Conservation (phyloP, 2,888 invertebrate species). For the Drosophila algonquin region DNA sequence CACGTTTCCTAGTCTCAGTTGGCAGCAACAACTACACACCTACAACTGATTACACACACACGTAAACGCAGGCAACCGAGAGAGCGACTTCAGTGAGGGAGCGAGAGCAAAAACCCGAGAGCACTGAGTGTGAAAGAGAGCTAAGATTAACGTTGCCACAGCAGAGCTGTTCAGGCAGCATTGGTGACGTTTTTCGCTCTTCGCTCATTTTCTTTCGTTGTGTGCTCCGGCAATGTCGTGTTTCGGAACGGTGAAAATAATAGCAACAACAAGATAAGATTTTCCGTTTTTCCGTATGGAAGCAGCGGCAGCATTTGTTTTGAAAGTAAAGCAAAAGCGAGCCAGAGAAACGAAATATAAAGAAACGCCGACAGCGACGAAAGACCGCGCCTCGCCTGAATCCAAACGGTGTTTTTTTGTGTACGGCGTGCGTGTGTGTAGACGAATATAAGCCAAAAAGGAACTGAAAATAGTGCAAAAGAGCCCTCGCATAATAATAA, state of each 20-base stretch:
- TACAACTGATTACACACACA: constrained; percentile 65
- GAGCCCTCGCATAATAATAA: constrained; percentile 5
- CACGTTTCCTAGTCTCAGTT: constrained; percentile 71
- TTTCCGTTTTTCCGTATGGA: constrained; percentile 71
- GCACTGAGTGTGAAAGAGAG: constrained; percentile 24
- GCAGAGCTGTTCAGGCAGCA: background rate
- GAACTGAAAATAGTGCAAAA: constrained; percentile 69
- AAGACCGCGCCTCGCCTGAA: constrained; percentile 65
- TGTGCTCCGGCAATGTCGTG: constrained; percentile 72
- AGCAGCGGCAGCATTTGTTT: constrained; percentile 69
- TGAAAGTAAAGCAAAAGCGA: constrained; percentile 65
- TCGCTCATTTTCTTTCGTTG: constrained; percentile 56
- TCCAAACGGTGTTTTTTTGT: constrained; percentile 45
- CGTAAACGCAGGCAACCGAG: constrained; percentile 26
- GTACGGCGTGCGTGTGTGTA: constrained; percentile 39
- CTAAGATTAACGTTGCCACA: constrained; percentile 48
- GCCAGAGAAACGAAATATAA: constrained; percentile 65
- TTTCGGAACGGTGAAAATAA: constrained; percentile 60
- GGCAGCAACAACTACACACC: constrained; percentile 56
- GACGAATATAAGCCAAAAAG: constrained; percentile 53
- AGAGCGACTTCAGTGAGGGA: constrained; percentile 1
- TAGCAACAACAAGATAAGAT: constrained; percentile 50
- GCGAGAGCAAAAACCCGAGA: background rate
- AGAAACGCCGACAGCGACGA: constrained; percentile 44
- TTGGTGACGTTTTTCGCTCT: constrained; percentile 24